A percentile compares a stretch with the other conserved stretches of the same genome.
These are phyloP conservation scores for Rhamnusium bicolor DNA, from an alignment of 2,888 invertebrate species.

Conservation along the genomic window DNA sequence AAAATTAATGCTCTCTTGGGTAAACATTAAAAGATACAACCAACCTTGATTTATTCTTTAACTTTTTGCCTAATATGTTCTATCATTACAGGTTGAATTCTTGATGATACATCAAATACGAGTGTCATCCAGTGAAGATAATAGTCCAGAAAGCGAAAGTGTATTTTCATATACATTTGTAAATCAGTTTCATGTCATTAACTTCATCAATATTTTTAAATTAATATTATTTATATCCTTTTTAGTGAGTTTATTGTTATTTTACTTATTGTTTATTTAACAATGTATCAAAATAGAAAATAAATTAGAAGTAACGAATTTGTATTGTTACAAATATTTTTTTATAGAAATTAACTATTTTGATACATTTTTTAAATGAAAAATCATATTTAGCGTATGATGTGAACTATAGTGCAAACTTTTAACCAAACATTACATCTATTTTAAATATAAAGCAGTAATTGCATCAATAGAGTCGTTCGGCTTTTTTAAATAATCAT, in stretches of 20 bases:
- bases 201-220: conserved; percentile 57
- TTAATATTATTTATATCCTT: conserved; percentile 63
- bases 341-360: conserved; percentile 10
- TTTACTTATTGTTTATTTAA: conserved; percentile 47
- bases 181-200: conserved; percentile 44
- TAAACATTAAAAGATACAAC: neutral
- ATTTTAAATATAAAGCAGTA: neutral
- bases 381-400: neutral
- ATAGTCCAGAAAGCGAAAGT: conserved; percentile 41
- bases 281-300: conserved; percentile 19
- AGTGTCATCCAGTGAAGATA: conserved; percentile 47
- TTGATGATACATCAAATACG: conserved; percentile 57
- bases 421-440: neutral
- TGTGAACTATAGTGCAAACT: neutral
- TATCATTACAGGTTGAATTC: conserved; percentile 62
- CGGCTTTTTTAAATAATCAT: neutral
- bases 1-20: no score
- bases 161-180: conserved; percentile 47
- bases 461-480: neutral
- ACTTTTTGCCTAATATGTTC: conserved; percentile 35
- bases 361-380: neutral
- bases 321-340: conserved; percentile 14
- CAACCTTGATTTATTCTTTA: neutral
- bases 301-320: neutral
- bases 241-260: conserved; percentile 57